Evolutionary conservation across 37 sponge, comb jelly and placozoan species (phyloP), one percentile per base, ranked within the genome.

Genomic region (Agelas oroides): DNA sequence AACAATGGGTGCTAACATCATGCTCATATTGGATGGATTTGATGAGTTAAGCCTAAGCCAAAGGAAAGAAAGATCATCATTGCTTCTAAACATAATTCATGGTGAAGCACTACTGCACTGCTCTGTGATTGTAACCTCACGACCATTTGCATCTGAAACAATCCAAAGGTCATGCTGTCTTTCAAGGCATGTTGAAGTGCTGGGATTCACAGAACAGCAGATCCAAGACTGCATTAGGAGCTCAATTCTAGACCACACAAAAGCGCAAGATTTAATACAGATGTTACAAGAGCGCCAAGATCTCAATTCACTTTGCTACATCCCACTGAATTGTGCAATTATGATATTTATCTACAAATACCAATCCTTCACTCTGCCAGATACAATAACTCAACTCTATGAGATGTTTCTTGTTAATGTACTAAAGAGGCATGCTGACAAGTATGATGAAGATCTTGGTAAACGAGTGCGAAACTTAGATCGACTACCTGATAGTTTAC

Each of bases 1-100:
- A 46, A 28, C 40, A 53, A 28, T 40, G 19, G 73, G 73, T 52
- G 54, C 25, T 52, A 73, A 73, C 24, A 40, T 73, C 30, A 30
- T 73, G 28, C 55, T 73, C 27, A 73, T 73, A 23, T 73, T 73
- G n/a, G 73, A 73, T 73, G 73, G 73, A 36, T 73, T 53, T 73
- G 73, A 73, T 52, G 73, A 73, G 73, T 27, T 73, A 5, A 28
- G 39, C 23, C 41, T 28, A 6, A 41, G 40, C 40, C 73, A 73
- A 41, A 73, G 73, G 14, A 38, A 39, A 40, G 28, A 52, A 24
- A 24, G 53, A 2, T 73, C 73, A 38, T n/a, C n/a, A 46, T 52
- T 73, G 39, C 40, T 73, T 73, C 53, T 73, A 24, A 24, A 73
- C n/a, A 73, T 73, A 30, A n/a, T 73, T 28, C 23, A 41, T 53